These are phyloP conservation scores for Poeciliopsis prolifica DNA, from an alignment of 2,113 vertebrate species.

Conservation along the genomic window DNA sequence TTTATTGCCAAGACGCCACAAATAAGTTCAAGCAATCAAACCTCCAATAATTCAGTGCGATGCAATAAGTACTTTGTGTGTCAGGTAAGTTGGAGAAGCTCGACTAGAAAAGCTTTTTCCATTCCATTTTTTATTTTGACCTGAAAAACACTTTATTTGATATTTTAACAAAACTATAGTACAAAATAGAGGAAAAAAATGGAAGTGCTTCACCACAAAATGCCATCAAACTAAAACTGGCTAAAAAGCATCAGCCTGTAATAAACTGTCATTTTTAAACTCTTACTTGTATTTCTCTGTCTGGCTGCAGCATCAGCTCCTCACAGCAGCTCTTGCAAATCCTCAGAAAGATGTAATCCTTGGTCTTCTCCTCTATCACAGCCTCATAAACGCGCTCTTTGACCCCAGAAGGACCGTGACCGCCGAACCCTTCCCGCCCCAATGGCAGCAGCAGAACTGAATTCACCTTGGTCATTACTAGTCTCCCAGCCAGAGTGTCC, in stretches of 20 bases:
- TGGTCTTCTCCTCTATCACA: slow-evolving; percentile 98
- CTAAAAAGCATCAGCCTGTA: no score
- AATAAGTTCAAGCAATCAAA: neutral
- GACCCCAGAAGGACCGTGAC: slow-evolving; percentile 87
- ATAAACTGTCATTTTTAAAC: no score
- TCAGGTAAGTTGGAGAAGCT: no score
- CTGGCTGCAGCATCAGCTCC: slow-evolving; percentile 90
- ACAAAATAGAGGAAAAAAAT: neutral
- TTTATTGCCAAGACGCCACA: neutral
- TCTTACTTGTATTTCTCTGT: slow-evolving; percentile 92
- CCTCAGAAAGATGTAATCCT: slow-evolving; percentile 98
- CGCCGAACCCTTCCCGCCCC: slow-evolving; percentile 82
- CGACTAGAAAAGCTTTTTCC: no score
- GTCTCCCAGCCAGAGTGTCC: slow-evolving; percentile 95
- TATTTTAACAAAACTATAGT: slow-evolving; percentile 14
- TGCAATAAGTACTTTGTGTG: neutral
- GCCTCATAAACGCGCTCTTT: slow-evolving; percentile 98
- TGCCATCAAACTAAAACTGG: no score
- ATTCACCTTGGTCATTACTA: slow-evolving; percentile 99
- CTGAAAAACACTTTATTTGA: no score
- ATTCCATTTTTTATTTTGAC: no score
- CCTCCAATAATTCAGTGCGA: no score
- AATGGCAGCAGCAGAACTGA: slow-evolving; percentile 94
- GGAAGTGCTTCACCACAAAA: neutral
- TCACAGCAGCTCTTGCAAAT: slow-evolving; percentile 96